These are phyloP conservation scores for Ichneumon xanthorius DNA, from an alignment of 2,888 invertebrate species.

Conservation along the genomic window DNA sequence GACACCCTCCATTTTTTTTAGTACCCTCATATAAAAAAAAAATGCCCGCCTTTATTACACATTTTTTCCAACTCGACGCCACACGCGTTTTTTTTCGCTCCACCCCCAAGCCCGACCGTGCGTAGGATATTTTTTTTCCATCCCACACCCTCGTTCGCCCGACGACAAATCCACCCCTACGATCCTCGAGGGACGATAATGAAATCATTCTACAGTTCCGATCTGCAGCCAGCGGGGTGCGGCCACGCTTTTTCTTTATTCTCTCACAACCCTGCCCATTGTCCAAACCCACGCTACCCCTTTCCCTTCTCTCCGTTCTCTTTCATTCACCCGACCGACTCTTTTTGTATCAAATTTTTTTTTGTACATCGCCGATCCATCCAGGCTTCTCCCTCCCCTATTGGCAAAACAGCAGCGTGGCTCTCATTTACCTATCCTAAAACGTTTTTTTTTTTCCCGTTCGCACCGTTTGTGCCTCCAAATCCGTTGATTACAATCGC, in stretches of 20 bases:
- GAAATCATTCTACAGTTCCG: slow-evolving; percentile 79
- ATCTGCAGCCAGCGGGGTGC: slow-evolving; percentile 74
- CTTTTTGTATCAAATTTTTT: slow-evolving; percentile 38
- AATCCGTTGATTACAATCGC: slow-evolving; percentile 74
- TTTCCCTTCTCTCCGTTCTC: slow-evolving; percentile 22
- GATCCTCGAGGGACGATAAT: slow-evolving; percentile 76
- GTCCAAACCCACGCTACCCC: slow-evolving; percentile 67
- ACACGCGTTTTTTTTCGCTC: slow-evolving; percentile 65
- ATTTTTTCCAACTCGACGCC: not conserved
- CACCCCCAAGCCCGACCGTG: slow-evolving; percentile 58
- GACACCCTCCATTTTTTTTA: slow-evolving; percentile 15
- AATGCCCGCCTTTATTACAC: too few species aligned
- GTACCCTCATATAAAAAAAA: not conserved
- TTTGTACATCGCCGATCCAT: not conserved
- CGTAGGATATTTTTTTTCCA: slow-evolving; percentile 47
- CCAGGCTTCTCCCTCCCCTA: slow-evolving; percentile 69
- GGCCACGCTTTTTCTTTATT: slow-evolving; percentile 73
- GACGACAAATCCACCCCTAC: slow-evolving; percentile 53
- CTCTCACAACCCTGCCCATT: slow-evolving; percentile 59
- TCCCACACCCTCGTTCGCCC: slow-evolving; percentile 41
- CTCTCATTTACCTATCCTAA: slow-evolving; percentile 13
- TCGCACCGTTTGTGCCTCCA: slow-evolving; percentile 36
- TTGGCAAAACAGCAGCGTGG: slow-evolving; percentile 76
- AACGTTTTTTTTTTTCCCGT: slow-evolving; percentile 25
- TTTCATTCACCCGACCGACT: slow-evolving; percentile 19